Base-by-base conservation (phyloP, 2,888 invertebrate genomes). In the Cheiracanthium punctorium region DNA sequence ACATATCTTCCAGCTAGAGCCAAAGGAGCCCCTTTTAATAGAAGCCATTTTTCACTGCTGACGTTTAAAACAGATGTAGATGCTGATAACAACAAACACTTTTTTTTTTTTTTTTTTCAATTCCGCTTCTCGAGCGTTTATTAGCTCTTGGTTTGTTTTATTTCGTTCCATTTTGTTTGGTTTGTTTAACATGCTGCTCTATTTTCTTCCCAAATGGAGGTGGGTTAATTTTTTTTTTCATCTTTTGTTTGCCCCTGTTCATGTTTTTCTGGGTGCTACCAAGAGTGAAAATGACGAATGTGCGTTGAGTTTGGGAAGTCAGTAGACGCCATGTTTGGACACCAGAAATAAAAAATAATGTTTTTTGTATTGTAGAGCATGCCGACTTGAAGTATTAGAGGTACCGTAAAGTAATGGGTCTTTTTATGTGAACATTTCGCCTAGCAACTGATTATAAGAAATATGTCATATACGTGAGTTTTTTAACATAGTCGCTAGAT, bases 11-110 rank as follows among this genome's bases (percentile, higher is more conserved):
- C 29, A 65, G 28, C 30, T n/a, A n/a, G 33, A 37, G 43, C 30
- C 24, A 32, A 64, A 43, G 37, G 52, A 65, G 48, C 29, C 14
- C 33, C 43, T 48, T 80, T 73, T 72, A 80, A 80, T 80, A 80
- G 80, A 65, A 41, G 58, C 64, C 33, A 58, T 72, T 71, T 67
- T 41, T 64, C 64, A 64, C 30, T 30, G 28, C 41, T 80, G 71
- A 64, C 72, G 24, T 41, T 29, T 41, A 64, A 80, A 80, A 67
- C 48, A 73, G 74, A 80, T 80, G 67, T 24, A 24, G n/a, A 17
- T 12, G 33, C 14, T 52, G 80, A 80, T 80, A 80, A 80, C 80
- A 80, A 80, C 74, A 28, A 72, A 32, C 52, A 65, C 52, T 58
- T 67, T 67, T 73, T 67, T 67, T 29, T 28, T 33, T 52, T n/a